Conservation (phyloP, 2,888 invertebrate genomes). For the Penaeus monodon region DNA sequence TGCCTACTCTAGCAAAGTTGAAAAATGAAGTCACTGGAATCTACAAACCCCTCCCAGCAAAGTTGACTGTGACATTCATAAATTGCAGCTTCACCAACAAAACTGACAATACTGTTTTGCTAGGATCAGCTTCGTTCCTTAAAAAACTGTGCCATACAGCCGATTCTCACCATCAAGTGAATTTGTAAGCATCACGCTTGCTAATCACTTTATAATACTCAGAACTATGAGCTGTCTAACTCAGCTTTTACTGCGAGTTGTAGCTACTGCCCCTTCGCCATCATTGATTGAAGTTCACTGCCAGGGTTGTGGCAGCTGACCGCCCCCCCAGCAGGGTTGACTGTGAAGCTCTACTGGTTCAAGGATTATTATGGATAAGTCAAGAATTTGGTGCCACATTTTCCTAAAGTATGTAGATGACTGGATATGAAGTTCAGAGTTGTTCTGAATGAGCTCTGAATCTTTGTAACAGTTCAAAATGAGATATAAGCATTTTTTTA, state of each 20-base stretch:
- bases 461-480: slow-evolving; percentile 22
- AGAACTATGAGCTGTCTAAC: no score
- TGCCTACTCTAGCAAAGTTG: slow-evolving; percentile 2
- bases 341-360: slow-evolving; percentile 15
- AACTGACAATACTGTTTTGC: not conserved
- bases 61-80: not conserved
- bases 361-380: slow-evolving; percentile 9
- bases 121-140: no score
- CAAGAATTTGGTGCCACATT: slow-evolving; percentile 40
- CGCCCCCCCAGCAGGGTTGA: slow-evolving; percentile 38
- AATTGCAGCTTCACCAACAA: no score
- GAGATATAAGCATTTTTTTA: no score
- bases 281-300: not conserved
- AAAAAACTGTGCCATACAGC: no score
- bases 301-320: slow-evolving; percentile 14
- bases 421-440: slow-evolving; percentile 4
- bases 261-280: not conserved
- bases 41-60: slow-evolving; percentile 1
- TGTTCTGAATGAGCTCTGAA: slow-evolving; percentile 24
- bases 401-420: slow-evolving; percentile 34
- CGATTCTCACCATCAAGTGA: no score
- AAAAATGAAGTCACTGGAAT: not conserved
- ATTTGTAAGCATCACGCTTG: no score
- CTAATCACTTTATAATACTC: no score
- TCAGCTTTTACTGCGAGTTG: not conserved